Base-by-base conservation (phyloP, 1,140 invertebrate genomes). In the Archivesica marissinica region DNA sequence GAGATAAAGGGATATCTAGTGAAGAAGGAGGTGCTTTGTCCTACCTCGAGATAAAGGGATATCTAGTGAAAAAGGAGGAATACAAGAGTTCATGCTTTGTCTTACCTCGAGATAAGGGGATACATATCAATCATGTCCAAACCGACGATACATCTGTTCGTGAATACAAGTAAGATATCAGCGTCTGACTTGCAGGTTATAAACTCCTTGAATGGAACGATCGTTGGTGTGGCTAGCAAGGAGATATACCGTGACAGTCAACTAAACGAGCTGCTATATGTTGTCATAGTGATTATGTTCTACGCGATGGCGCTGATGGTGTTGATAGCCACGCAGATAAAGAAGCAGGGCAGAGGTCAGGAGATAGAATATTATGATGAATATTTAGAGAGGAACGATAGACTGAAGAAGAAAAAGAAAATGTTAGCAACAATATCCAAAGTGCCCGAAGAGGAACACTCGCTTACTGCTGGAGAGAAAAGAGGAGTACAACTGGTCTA, bases 321-420 rank as follows among this genome's bases (percentile, higher is more conserved):
- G 35, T 83, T 92, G 30, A 91, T 92, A 80, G 91, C 89, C 44
- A 92, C 91, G 9, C 92, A 92, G 64, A 92, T 92, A 54, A 85
- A 88, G 47, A 89, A 90, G 38, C 89, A 91, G 79, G 86, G 89
- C 13, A 76, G 91, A 2, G 90, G 89, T 4, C 88, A 87, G 11
- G 92, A 92, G 50, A 86, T 91, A 3, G 92, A 92, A 54, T 92
- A 92, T 80, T 92, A 92, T 86, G 91, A 92, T 78, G 92, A 92
- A 68, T 90, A 92, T 82, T 77, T 92, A 7, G 89, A 92, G 61
- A 28, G 92, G 17, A 92, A 91, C 50, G 83, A 85, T 39, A 87
- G 88, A 47, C 82, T 90, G 20, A 89, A 88, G 59, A 72, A 83
- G 20, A 90, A 76, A 56, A 84, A 84, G 61, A 77, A 76, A 54